Evolutionary conservation across 2,888 invertebrate genomes (phyloP).

Genomic region (Auanema freiburgensis): DNA sequence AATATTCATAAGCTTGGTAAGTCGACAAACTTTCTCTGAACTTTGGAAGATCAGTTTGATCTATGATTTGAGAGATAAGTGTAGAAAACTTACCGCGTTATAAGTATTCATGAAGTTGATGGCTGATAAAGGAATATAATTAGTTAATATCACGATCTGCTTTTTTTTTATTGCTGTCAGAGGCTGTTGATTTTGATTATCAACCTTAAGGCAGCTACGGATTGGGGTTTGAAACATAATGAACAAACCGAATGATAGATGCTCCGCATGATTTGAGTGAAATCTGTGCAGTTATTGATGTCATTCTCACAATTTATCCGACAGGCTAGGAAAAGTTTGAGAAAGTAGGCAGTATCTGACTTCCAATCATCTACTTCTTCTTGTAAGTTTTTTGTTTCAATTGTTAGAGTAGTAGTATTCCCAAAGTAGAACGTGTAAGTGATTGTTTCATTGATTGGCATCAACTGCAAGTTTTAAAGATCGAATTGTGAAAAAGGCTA

Average conservation of each 20-base stretch:
- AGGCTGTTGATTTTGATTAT: slow-evolving; percentile 35
- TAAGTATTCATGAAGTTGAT: slow-evolving; percentile 31
- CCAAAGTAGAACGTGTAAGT: slow-evolving; percentile 18
- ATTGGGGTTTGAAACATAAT: neutral
- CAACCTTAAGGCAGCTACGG: slow-evolving; percentile 18
- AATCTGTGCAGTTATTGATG: no score
- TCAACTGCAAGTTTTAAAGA: slow-evolving; percentile 12
- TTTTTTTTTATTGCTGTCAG: slow-evolving; percentile 33
- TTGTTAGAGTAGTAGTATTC: slow-evolving; percentile 5
- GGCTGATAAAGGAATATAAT: slow-evolving; percentile 34
- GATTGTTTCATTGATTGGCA: slow-evolving; percentile 18
- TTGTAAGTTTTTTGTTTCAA: slow-evolving; percentile 7
- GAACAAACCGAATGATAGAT: neutral
- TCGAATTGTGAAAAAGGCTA: neutral
- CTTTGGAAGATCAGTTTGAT: no score
- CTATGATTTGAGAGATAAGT: neutral
- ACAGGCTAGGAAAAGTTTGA: slow-evolving; percentile 11
- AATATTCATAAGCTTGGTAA: no score
- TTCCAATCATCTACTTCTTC: slow-evolving; percentile 15
- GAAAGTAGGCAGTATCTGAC: slow-evolving; percentile 9
- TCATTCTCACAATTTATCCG: neutral
- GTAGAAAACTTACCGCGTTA: slow-evolving; percentile 18
- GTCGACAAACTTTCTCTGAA: no score
- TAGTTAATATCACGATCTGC: slow-evolving; percentile 38
- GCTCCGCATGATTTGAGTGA: no score